Evolutionary conservation across 1,140 invertebrate species (phyloP).

Genomic region (Bombus ignitus): DNA sequence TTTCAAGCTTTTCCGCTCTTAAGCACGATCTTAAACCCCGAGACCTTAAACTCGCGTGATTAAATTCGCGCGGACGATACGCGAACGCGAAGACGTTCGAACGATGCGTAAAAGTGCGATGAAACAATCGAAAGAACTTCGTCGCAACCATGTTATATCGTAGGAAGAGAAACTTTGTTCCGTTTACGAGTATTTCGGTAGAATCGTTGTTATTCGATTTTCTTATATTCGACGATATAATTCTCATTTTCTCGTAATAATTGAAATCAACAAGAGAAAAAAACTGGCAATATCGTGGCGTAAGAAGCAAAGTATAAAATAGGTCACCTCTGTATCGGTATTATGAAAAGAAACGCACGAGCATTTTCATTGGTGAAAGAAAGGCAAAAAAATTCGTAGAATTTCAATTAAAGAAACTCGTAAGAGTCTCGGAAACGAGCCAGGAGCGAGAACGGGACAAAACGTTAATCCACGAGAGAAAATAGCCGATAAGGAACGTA

Average conservation of each 20-base stretch:
- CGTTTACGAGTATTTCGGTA: too few relatives aligned
- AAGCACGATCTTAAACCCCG: constrained; percentile 26
- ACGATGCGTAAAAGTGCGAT: too few relatives aligned
- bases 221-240: too few relatives aligned
- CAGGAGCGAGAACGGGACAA: neutral
- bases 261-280: too few relatives aligned
- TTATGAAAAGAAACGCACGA: neutral
- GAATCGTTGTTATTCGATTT: too few relatives aligned
- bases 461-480: neutral
- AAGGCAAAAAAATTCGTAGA: neutral
- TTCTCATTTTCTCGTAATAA: too few relatives aligned
- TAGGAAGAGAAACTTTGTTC: too few relatives aligned
- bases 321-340: too few relatives aligned
- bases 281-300: too few relatives aligned
- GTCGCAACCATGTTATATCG: too few relatives aligned
- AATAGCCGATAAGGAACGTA: neutral
- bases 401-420: constrained; percentile 7
- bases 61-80: neutral
- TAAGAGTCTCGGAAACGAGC: neutral
- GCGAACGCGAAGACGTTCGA: neutral
- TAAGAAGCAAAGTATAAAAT: neutral
- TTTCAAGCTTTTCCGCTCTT: constrained; percentile 14
- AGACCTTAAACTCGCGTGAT: constrained; percentile 28
- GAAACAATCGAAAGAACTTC: accelerated
- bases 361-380: neutral